A percentile compares a stretch with the other conserved stretches of the same genome.
Conservation (phyloP, 2,797 vertebrate species). For the Lagorchestes hirsutus region DNA sequence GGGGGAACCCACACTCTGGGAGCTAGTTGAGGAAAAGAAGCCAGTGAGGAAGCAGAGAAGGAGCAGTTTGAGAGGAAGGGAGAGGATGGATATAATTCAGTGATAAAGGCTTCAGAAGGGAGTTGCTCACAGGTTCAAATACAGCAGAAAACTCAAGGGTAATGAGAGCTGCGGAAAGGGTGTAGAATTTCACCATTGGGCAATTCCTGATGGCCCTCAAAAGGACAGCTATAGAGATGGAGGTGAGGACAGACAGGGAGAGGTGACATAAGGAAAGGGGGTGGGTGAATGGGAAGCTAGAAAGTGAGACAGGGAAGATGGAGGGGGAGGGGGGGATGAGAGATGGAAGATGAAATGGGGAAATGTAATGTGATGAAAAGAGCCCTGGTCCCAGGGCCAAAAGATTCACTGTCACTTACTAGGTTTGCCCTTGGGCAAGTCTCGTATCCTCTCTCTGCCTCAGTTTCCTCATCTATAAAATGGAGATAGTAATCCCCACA, state of each 20-base stretch:
- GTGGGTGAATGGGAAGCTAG: not conserved
- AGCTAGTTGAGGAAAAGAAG: not conserved
- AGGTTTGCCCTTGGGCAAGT: not conserved
- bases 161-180: not conserved
- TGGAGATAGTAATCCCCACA: not conserved
- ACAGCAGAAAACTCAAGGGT: not conserved
- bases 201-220: not conserved
- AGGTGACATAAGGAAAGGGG: not conserved
- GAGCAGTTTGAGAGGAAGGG: not conserved
- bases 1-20: not conserved
- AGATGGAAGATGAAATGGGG: not conserved
- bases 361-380: not conserved
- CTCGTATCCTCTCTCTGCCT: not conserved
- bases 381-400: not conserved
- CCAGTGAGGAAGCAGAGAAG: not conserved
- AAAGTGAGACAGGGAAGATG: not conserved
- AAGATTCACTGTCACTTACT: not conserved
- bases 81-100: not conserved
- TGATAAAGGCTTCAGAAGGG: not conserved
- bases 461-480: not conserved
- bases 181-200: not conserved
- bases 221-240: not conserved
- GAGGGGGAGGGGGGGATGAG: not conserved
- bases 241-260: not conserved
- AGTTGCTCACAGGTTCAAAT: not conserved